A percentile compares a stretch with the other conserved stretches of the same genome.
phyloP scores from a whole-genome alignment of 1,140 invertebrate species.

The Drosophila yakuba region DNA sequence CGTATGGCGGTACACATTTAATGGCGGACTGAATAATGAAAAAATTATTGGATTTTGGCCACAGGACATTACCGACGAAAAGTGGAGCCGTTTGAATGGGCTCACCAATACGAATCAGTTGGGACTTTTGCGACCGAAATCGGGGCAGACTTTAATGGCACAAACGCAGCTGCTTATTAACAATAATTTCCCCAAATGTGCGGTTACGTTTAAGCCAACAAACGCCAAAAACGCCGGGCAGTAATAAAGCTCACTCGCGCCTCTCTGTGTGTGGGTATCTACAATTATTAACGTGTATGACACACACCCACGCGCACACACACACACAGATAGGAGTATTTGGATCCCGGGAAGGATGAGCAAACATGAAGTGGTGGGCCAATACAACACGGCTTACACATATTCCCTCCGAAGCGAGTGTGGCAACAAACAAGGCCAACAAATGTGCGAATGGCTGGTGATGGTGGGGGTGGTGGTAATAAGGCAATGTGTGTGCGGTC shows the following conservation, averaged over 20 bases:
- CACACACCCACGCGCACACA: slow-evolving; percentile 23
- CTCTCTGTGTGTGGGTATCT: slow-evolving; percentile 36
- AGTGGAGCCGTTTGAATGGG: slow-evolving; percentile 24
- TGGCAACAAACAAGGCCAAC: slow-evolving; percentile 56
- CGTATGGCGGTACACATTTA: neutral
- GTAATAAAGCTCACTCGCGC: slow-evolving; percentile 56
- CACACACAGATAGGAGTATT: slow-evolving; percentile 16
- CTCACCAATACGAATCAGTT: slow-evolving; percentile 12
- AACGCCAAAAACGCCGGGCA: slow-evolving; percentile 68
- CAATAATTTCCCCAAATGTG: slow-evolving; percentile 78
- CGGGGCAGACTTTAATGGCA: slow-evolving; percentile 35
- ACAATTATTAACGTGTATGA: slow-evolving; percentile 71
- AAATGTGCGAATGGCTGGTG: slow-evolving; percentile 52
- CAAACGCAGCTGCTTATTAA: slow-evolving; percentile 76
- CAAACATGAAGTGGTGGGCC: slow-evolving; percentile 52
- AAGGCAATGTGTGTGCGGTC: slow-evolving; percentile 25
- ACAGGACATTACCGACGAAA: slow-evolving; percentile 8
- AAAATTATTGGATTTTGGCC: slow-evolving; percentile 27
- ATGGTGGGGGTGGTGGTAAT: slow-evolving; percentile 42
- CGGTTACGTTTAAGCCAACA: slow-evolving; percentile 76
- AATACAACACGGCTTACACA: slow-evolving; percentile 56
- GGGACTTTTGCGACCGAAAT: slow-evolving; percentile 28
- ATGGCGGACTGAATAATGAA: too few species aligned
- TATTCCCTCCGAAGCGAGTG: slow-evolving; percentile 41
- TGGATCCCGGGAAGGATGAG: slow-evolving; percentile 20